Conservation (phyloP, 1,140 invertebrate species). For the Drosophila varians region DNA sequence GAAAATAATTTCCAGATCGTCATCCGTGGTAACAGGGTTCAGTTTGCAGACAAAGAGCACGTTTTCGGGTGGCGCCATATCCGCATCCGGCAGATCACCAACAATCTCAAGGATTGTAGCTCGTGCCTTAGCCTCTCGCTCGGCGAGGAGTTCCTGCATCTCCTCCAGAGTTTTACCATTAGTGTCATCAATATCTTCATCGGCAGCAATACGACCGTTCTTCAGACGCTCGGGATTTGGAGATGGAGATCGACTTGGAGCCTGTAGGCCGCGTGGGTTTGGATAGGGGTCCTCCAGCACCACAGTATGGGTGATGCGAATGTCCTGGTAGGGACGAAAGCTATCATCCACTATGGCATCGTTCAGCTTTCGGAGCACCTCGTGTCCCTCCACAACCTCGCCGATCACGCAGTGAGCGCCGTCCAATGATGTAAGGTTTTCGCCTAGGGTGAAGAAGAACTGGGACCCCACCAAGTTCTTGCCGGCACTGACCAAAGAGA, state of each 20-base stretch:
- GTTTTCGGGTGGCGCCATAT: constrained; percentile 99
- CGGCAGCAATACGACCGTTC: constrained; percentile 95
- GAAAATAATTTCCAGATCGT: constrained; percentile 99
- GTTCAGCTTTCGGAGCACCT: constrained; percentile 95
- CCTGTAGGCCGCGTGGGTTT: constrained; percentile 90
- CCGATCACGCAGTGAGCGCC: constrained; percentile 98
- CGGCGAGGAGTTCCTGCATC: constrained; percentile 93
- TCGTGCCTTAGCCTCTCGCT: constrained; percentile 97
- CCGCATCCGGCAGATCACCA: constrained; percentile 98
- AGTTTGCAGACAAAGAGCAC: constrained; percentile 99
- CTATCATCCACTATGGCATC: constrained; percentile 96
- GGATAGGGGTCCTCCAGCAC: constrained; percentile 98
- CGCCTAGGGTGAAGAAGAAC: constrained; percentile 97
- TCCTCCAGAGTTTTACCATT: constrained; percentile 93
- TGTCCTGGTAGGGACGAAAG: constrained; percentile 97
- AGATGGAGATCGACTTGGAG: constrained; percentile 94
- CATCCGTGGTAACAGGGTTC: constrained; percentile 99
- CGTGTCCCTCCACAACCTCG: constrained; percentile 95
- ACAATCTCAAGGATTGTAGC: constrained; percentile 99
- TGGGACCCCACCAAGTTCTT: constrained; percentile 97
- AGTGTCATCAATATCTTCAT: constrained; percentile 97
- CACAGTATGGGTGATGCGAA: constrained; percentile 98
- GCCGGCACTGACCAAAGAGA: constrained; percentile 98
- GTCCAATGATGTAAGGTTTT: constrained; percentile 96
- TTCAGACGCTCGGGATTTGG: constrained; percentile 91